Base-by-base conservation (phyloP, 2,113 vertebrate genomes). In the Coregonus clupeaformis region DNA sequence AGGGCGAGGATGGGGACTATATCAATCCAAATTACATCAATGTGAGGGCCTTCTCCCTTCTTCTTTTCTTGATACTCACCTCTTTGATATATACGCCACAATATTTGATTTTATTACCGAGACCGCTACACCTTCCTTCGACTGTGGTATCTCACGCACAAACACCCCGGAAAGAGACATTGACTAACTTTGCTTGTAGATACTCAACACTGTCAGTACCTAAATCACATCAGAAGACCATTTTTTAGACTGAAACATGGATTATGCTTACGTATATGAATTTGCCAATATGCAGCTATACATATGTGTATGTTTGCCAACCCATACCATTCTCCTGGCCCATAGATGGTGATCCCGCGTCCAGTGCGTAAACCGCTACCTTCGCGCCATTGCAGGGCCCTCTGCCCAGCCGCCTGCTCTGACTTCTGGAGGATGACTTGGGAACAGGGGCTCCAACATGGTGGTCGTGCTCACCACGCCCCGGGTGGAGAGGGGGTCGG, bases 21-120 rank as follows among this genome's bases (percentile, higher is more conserved):
- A 98, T 99, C 92, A 99, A 99, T 94, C 97, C 98, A 92, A 99
- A 99, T 92, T 98, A 98, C 86, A 98, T 99, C 90, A 98, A 99
- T 74, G 98, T 99, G 86, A 98, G 98, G 94, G 68, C 30, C 2
- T 69, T 52, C 16, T 52, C 16, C 55, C 64, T 9, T 59, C 18
- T 72, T 12, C 22, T n/a, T 42, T 32, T 14, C 30, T 67, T 14
- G 7, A 30, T 7, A 30, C 14, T 27, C 14, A 42, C 22, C 57
- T 32, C 5, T n/a, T 47, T 32, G 29, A 55, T 25, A 57, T 24
- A 29, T 42, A 32, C 49, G 9, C 36, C 36, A 42, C 36, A 42
- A 42, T 42, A 9, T 42, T 42, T 2, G 36, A 42, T 42, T 52
- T 18, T 52, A 18, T 52, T 52, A 52, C 47, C 47, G 18, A 13